A percentile compares a stretch with the other conserved stretches of the same genome.
Conservation (phyloP, 1,140 invertebrate species). For the Cherax quadricarinatus region DNA sequence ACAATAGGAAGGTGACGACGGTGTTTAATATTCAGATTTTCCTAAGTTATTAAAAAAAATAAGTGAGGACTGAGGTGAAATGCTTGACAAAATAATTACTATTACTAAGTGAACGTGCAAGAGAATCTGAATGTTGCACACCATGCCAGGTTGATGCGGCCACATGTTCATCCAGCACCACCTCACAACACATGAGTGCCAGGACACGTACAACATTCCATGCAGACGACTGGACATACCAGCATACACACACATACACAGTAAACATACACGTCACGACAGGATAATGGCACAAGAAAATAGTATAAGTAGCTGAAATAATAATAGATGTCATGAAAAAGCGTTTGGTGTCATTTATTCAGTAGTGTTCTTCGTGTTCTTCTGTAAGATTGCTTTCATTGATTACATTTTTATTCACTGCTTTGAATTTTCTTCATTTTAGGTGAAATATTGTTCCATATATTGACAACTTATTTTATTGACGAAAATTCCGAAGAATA, state of each 20-base stretch:
- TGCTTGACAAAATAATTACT: background rate
- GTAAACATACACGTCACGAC: background rate
- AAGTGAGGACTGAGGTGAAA: background rate
- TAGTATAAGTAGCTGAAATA: background rate
- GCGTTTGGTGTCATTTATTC: too few relatives aligned
- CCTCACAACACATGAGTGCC: constrained; percentile 12
- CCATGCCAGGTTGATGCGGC: background rate
- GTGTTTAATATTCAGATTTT: constrained; percentile 37
- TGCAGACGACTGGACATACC: constrained; percentile 14
- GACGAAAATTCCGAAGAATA: too few relatives aligned
- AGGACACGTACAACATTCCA: constrained; percentile 46
- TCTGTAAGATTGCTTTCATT: too few relatives aligned
- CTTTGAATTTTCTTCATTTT: too few relatives aligned
- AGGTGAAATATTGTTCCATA: too few relatives aligned
- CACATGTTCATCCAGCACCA: constrained; percentile 8
- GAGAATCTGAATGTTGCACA: constrained; percentile 36
- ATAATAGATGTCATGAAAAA: too few relatives aligned
- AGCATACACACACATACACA: constrained; percentile 4
- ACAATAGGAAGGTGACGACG: background rate
- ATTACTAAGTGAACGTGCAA: background rate
- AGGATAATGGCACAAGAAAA: constrained; percentile 14
- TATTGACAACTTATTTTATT: too few relatives aligned
- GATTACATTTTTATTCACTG: too few relatives aligned
- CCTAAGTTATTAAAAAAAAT: background rate
- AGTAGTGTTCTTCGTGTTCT: too few relatives aligned